Evolutionary conservation across 2,797 vertebrate genomes (phyloP), one percentile per base, ranked within the genome.

Genomic region (Microhierax caerulescens): DNA sequence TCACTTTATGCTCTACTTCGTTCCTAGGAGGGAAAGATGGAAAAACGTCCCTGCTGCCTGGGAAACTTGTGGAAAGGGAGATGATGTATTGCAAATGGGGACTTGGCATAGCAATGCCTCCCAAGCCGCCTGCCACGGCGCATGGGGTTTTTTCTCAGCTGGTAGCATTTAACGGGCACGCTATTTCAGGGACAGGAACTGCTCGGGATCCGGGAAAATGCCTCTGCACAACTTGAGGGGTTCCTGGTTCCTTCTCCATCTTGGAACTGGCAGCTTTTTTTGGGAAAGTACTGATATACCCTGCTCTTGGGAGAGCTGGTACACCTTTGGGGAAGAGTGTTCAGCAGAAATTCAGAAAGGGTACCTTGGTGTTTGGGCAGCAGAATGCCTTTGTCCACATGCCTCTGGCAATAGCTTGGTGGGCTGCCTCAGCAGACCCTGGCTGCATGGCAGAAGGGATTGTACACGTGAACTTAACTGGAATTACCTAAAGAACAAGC

Each of bases 21-120:
- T 80, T 36, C 70, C 75, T 13, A 88, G 90, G 59, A 88, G 47
- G 73, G 82, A 95, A 95, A 83, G 76, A 77, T 76, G 74, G 88
- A 95, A 96, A 94, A 92, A 94, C 72, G 65, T 45, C 53, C 69
- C 96, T 73, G 59, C 70, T 2, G 75, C 76, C 76, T 73, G 79
- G 92, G 75, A 93, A 95, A 61, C n/a, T 73, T 84, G 63, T 41
- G 77, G 88, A 85, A 76, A 80, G 27, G 63, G 70, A 54, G 56
- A 92, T 86, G 91, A 93, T 75, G 87, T 64, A 88, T 82, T 93
- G 60, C 70, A 48, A 90, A 41, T 4, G 41, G 65, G 91, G 64
- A 83, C 61, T 96, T 70, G 85, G 95, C 91, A 70, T 7, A 3
- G 57, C 21, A 37, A 36, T 43, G 59, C 85, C 77, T 93, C 88